Percentiles rank a stretch among this genome's conserved stretches.
These are phyloP conservation scores for Macquaria australasica DNA, from an alignment of 2,113 vertebrate genomes.

Conservation along the genomic window DNA sequence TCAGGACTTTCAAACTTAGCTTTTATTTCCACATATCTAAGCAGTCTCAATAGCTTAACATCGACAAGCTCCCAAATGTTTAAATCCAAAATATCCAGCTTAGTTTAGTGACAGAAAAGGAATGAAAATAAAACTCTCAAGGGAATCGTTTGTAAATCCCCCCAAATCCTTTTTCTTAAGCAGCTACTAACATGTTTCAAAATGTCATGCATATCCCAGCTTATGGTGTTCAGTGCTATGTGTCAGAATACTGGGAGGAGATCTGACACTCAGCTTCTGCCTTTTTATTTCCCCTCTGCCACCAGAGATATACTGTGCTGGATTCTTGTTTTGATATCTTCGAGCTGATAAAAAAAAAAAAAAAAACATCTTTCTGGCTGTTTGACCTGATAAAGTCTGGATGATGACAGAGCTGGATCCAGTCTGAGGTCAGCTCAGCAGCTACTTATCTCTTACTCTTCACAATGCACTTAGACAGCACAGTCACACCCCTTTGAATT, in stretches of 20 bases:
- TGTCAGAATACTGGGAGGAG: conserved; percentile 48
- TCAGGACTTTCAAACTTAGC: conserved; percentile 23
- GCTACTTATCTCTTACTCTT: conserved; percentile 48
- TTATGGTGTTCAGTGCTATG: conserved; percentile 60
- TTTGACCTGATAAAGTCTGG: conserved; percentile 39
- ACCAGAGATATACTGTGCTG: conserved; percentile 26
- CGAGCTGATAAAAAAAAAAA: conserved; percentile 42
- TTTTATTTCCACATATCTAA: conserved; percentile 27
- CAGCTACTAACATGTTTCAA: conserved; percentile 69
- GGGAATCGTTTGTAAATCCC: conserved; percentile 68
- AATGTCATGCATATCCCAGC: conserved; percentile 70
- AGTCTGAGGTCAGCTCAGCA: conserved; percentile 26
- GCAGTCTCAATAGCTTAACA: conserved; percentile 38
- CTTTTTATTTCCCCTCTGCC: conserved; percentile 64
- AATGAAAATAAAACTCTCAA: conserved; percentile 59
- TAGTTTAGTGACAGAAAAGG: conserved; percentile 65
- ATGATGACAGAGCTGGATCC: conserved; percentile 24
- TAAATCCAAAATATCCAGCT: conserved; percentile 71
- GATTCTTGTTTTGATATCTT: conserved; percentile 45
- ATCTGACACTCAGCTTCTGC: conserved; percentile 56
- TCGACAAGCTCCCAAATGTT: conserved; percentile 45
- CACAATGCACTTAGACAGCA: conserved; percentile 7
- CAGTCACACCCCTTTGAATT: conserved; percentile 13
- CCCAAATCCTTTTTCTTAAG: conserved; percentile 73
- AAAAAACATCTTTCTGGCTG: conserved; percentile 18